A percentile compares a stretch with the other conserved stretches of the same genome.
Conservation (phyloP, 2,888 invertebrate species). For the Odontothrips loti region DNA sequence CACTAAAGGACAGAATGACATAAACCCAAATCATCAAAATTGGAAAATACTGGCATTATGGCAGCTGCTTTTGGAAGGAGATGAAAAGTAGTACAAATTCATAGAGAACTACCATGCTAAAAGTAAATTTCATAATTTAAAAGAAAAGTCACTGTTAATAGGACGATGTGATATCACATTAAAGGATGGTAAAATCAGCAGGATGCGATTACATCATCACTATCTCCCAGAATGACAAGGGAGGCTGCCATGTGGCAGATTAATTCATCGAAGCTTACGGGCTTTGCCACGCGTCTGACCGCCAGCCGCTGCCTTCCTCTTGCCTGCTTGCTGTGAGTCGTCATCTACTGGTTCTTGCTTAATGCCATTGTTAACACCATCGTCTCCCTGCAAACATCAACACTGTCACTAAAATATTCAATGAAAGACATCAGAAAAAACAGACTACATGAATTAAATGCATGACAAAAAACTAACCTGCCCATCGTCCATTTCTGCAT, state of each 20-base stretch:
- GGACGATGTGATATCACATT: slow-evolving; percentile 24
- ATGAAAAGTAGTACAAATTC: not conserved
- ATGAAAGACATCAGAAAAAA: not conserved
- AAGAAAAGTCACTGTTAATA: slow-evolving; percentile 10
- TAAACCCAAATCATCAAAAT: too few species aligned
- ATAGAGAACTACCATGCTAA: slow-evolving; percentile 3
- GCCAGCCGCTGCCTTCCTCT: not conserved
- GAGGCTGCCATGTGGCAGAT: not conserved
- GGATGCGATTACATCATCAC: not conserved
- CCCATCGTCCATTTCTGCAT: slow-evolving; percentile 13
- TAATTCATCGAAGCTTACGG: not conserved
- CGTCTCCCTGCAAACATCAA: slow-evolving; percentile 15
- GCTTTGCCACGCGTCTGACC: slow-evolving; percentile 1
- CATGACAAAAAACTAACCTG: slow-evolving; percentile 5
- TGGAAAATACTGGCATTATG: not conserved
- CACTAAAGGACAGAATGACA: not conserved
- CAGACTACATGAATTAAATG: not conserved
- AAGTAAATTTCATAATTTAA: not conserved
- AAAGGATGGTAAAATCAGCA: not conserved
- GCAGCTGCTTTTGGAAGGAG: not conserved
- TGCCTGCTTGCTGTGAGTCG: not conserved
- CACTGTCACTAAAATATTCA: slow-evolving; percentile 26
- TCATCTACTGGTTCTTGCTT: not conserved
- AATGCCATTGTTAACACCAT: not conserved
- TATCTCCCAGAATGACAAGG: not conserved